Base-by-base conservation (phyloP, 1,140 invertebrate species). In the Meloidogyne exigua region DNA sequence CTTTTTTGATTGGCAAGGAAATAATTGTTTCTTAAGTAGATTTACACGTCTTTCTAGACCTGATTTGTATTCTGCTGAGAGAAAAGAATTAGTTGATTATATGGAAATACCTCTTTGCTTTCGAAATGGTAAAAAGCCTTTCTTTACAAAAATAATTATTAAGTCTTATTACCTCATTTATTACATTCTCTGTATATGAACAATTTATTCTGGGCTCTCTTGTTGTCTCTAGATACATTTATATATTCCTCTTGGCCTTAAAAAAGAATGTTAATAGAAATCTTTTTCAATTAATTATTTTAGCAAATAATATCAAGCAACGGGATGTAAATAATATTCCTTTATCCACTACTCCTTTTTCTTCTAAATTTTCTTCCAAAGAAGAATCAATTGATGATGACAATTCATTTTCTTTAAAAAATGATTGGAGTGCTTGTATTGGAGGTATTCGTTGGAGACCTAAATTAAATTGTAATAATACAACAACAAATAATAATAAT, bases 11-110 rank as follows among this genome's bases (percentile, higher is more conserved):
- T 83, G 77, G 80, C 42, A 39, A n/a, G 11, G 44, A 15, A 62
- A 83, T 12, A 81, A 81, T 66, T 81, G 80, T 65, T 81, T 82
- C 63, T 63, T 81, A 39, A 83, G 81, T 26, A 67, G 80, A 23
- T 81, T 81, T 63, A 83, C 80, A 0, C 68, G 80, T 0, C 23
- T 83, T 10, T 63, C 64, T 26, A 65, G 80, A 11, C 76, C 80
- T 36, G 82, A 81, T 28, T 42, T 81, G 21, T 81, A 81, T 72
- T 65, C 82, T 32, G 64, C 75, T 18, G 80, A 81, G 28, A 66
- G 73, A 63, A 78, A 78, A 71, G 62, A 81, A 69, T 49, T 81
- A 25, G 80, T 81, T 0, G 80, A 81, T 62, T 81, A 81, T 65
- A 11, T 81, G 39, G 80, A 81, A 80, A 72, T 81, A 49, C 44